These are phyloP conservation scores for Homalodisca vitripennis DNA, from an alignment of 1,140 invertebrate genomes.

Conservation along the genomic window DNA sequence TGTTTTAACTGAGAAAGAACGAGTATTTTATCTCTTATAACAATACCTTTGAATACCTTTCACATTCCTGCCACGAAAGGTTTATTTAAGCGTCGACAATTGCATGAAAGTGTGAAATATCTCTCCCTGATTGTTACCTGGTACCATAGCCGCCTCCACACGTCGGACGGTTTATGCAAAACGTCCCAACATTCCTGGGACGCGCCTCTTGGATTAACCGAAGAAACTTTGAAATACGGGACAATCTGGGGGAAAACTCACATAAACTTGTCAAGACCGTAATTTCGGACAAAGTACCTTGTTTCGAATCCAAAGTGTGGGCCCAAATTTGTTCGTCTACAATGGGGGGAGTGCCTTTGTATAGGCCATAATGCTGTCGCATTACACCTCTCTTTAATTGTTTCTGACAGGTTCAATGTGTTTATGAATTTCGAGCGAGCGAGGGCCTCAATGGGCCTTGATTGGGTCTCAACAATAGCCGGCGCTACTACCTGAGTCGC, in stretches of 20 bases:
- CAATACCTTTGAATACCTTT: too few relatives aligned
- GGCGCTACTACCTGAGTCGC: background rate
- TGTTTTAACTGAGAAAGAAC: too few relatives aligned
- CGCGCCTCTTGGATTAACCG: background rate
- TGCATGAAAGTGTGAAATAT: background rate
- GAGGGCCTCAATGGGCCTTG: constrained; percentile 6
- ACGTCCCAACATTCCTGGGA: background rate
- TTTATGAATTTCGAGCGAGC: constrained; percentile 6
- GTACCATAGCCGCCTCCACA: background rate
- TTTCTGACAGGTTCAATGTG: constrained; percentile 15
- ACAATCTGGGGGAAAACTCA: constrained; percentile 2
- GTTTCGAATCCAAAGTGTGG: constrained; percentile 23
- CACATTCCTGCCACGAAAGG: too few relatives aligned
- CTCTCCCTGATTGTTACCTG: background rate
- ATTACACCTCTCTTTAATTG: constrained; percentile 11
- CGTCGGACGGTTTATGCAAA: background rate
- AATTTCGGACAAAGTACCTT: constrained; percentile 27
- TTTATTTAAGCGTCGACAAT: too few relatives aligned
- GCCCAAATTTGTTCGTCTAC: constrained; percentile 16
- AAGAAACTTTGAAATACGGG: background rate
- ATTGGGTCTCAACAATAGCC: constrained; percentile 6
- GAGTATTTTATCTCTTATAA: too few relatives aligned
- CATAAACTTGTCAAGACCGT: constrained; percentile 15
- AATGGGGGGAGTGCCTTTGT: constrained; percentile 18
- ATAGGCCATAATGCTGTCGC: constrained; percentile 23